Conservation (phyloP, 2,797 vertebrate genomes). For the Darevskia nairensis region DNA sequence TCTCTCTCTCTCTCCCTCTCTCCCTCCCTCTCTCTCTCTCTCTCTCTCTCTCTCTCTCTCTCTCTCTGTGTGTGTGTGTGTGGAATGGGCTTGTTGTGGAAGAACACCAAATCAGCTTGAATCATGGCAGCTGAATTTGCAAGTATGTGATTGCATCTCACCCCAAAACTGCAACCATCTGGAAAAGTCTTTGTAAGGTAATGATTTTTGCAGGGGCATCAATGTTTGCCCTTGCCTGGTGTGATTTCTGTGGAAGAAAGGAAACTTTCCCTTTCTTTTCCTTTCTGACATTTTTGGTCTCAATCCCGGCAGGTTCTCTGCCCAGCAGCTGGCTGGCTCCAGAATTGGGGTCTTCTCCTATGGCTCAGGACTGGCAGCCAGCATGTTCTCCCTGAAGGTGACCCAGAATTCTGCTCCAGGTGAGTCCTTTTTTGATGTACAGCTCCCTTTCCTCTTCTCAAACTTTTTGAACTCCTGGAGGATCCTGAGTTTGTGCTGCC, state of each 20-base stretch:
- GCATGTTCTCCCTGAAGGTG: conserved; percentile 78
- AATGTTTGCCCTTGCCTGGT: too few species aligned
- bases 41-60: too few species aligned
- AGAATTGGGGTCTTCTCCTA: conserved; percentile 81
- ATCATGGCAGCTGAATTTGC: too few species aligned
- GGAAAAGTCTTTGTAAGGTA: neutral
- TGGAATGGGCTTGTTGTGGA: too few species aligned
- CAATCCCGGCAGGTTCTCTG: conserved; percentile 60
- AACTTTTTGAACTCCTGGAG: neutral
- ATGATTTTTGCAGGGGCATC: neutral
- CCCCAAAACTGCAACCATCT: too few species aligned
- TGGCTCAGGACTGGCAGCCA: conserved; percentile 79
- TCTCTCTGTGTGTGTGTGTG: too few species aligned
- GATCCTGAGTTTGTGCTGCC: neutral
- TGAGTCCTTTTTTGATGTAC: conserved; percentile 35
- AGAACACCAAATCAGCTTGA: too few species aligned
- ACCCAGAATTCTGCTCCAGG: conserved; percentile 71
- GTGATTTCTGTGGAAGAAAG: too few species aligned
- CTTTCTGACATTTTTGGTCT: neutral
- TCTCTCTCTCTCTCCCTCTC: too few species aligned
- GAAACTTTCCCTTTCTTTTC: neutral
- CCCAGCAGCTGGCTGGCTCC: conserved; percentile 74
- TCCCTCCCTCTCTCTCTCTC: too few species aligned
- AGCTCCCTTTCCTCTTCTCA: neutral
- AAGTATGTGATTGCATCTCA: too few species aligned